Percentiles rank a stretch among this genome's conserved stretches.
phyloP scores from a whole-genome alignment of 2,888 invertebrate species.

The Caenorhabditis sulstoni region DNA sequence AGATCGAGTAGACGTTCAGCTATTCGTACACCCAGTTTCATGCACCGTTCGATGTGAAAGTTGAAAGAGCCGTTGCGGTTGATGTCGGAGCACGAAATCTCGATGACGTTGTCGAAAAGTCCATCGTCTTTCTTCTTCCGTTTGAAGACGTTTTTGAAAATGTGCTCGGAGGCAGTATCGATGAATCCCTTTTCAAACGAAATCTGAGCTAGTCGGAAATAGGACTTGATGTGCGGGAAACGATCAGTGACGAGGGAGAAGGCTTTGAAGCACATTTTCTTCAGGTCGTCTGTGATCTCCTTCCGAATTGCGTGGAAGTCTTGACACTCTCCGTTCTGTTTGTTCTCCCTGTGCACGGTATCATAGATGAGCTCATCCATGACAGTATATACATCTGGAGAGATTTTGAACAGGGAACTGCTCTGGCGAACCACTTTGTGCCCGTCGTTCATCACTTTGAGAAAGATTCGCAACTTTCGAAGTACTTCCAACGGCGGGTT shows the following conservation, averaged over 20 bases:
- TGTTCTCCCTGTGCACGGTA: not conserved
- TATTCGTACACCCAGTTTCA: conserved; percentile 47
- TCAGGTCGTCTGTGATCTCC: conserved; percentile 43
- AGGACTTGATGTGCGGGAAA: conserved; percentile 70
- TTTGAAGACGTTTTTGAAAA: conserved; percentile 63
- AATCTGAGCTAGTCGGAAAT: conserved; percentile 67
- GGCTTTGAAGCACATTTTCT: conserved; percentile 58
- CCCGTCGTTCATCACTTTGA: conserved; percentile 44
- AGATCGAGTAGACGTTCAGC: conserved; percentile 49
- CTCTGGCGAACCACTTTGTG: conserved; percentile 52
- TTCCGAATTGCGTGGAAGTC: not conserved
- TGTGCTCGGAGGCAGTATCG: conserved; percentile 53
- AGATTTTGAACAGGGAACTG: conserved; percentile 52
- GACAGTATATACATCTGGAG: conserved; percentile 45
- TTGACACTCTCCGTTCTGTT: not conserved
- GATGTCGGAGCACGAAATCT: conserved; percentile 63
- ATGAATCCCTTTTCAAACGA: conserved; percentile 41
- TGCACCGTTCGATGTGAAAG: conserved; percentile 62
- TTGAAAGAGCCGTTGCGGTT: conserved; percentile 60
- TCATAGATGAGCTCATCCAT: conserved; percentile 17
- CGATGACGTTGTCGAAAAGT: conserved; percentile 64
- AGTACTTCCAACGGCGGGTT: conserved; percentile 45
- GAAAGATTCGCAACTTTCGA: conserved; percentile 35
- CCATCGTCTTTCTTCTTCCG: conserved; percentile 64
- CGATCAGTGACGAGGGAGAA: conserved; percentile 63